These are phyloP conservation scores for Schizaphis graminum DNA, from an alignment of 2,888 invertebrate species.

Conservation along the genomic window DNA sequence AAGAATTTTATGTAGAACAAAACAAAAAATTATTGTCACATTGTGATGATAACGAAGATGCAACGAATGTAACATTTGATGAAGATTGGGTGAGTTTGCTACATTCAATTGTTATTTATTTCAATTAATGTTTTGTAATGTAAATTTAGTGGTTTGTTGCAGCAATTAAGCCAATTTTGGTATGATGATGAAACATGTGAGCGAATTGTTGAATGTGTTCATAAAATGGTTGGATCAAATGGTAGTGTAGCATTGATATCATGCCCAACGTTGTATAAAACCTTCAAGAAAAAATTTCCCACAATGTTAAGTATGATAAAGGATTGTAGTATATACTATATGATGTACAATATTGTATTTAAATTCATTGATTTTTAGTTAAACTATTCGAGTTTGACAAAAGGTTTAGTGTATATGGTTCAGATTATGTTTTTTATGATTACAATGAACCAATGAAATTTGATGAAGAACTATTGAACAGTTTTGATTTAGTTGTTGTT, in stretches of 20 bases:
- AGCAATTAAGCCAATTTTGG: conserved; percentile 99
- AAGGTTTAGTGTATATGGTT: conserved; percentile 83
- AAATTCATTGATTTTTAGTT: conserved; percentile 74
- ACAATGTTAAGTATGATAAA: conserved; percentile 70
- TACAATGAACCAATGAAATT: conserved; percentile 84
- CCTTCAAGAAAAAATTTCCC: conserved; percentile 66
- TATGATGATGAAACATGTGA: conserved; percentile 87
- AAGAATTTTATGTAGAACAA: conserved; percentile 84
- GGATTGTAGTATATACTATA: conserved; percentile 72
- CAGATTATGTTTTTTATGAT: conserved; percentile 88
- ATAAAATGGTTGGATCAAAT: conserved; percentile 73
- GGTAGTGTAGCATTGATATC: conserved; percentile 86
- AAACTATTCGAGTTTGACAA: conserved; percentile 87
- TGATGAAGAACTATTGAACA: conserved; percentile 74
- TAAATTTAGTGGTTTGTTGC: conserved; percentile 69
- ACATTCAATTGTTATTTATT: neutral
- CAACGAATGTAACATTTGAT: conserved; percentile 76
- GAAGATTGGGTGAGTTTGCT: conserved; percentile 83
- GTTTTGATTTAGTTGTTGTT: conserved; percentile 87
- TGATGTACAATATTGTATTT: neutral
- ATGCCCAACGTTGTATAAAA: conserved; percentile 86
- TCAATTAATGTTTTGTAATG: neutral
- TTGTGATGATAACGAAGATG: conserved; percentile 69
- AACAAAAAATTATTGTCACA: conserved; percentile 72
- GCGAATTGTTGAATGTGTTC: conserved; percentile 78